Conservation (phyloP, 2,888 invertebrate genomes). For the Leptogaster cylindrica region DNA sequence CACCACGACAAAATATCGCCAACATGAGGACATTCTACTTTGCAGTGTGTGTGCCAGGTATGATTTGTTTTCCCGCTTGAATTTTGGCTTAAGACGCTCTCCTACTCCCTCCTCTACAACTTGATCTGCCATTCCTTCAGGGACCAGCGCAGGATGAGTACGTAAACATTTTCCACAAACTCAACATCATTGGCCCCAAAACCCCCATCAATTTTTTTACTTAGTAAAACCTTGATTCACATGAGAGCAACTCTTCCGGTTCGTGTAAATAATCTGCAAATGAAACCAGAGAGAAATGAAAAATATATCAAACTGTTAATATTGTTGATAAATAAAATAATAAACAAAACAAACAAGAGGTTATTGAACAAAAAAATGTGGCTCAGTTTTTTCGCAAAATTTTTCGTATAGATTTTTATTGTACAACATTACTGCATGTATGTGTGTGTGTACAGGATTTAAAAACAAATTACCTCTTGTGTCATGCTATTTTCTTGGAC, state of each 20-base stretch:
- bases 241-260: background rate
- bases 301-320: too few species aligned
- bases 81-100: constrained; percentile 15
- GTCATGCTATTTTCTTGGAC: too few species aligned
- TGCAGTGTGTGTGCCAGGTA: constrained; percentile 33
- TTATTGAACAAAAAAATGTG: too few species aligned
- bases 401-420: too few species aligned
- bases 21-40: constrained; percentile 27
- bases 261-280: constrained; percentile 20
- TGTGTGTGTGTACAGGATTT: too few species aligned
- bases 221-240: background rate
- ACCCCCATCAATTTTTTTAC: background rate
- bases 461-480: too few species aligned
- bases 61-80: background rate
- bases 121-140: background rate
- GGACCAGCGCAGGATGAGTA: constrained; percentile 1
- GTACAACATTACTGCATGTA: too few species aligned
- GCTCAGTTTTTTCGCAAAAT: too few species aligned
- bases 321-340: too few species aligned
- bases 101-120: background rate
- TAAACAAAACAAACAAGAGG: too few species aligned
- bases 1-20: constrained; percentile 29
- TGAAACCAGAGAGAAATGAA: too few species aligned
- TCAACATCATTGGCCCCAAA: background rate
- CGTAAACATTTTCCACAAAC: background rate